These are phyloP conservation scores for Sepioteuthis lessoniana DNA, from an alignment of 2,888 invertebrate species.

Conservation along the genomic window DNA sequence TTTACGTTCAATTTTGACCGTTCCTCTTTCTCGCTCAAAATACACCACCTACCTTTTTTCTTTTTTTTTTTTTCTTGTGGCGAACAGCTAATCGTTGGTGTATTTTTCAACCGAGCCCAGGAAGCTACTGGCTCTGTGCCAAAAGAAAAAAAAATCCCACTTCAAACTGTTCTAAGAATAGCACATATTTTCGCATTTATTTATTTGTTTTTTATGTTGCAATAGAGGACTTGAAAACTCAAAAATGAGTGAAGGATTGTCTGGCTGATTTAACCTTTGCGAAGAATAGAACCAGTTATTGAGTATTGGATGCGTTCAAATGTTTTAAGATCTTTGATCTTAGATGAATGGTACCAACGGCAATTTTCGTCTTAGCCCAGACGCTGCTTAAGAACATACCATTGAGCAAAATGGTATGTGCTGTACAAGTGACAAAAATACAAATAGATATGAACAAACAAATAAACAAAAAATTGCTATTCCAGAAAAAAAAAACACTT, in stretches of 20 bases:
- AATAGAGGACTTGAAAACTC: not conserved
- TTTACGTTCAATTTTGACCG: no score
- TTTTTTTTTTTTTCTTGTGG: no score
- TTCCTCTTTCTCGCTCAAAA: not conserved
- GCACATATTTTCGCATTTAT: not conserved
- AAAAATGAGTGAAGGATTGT: not conserved
- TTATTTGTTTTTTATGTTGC: not conserved
- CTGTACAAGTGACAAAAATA: no score
- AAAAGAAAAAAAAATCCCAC: not conserved
- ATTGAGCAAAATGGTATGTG: no score
- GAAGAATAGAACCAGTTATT: not conserved
- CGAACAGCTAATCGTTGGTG: not conserved
- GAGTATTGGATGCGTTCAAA: not conserved
- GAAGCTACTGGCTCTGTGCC: not conserved
- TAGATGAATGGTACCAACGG: no score
- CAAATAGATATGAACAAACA: no score
- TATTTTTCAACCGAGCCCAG: not conserved
- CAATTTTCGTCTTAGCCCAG: no score
- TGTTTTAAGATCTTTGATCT: no score
- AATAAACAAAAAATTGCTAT: no score
- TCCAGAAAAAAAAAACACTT: no score
- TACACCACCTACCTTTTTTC: not conserved
- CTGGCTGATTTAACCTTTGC: not conserved
- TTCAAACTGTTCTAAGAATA: not conserved
- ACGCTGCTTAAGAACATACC: no score